Evolutionary conservation across 2,113 vertebrate species (phyloP), one percentile per base, ranked within the genome.

Genomic region (Rhizomys pruinosus): DNA sequence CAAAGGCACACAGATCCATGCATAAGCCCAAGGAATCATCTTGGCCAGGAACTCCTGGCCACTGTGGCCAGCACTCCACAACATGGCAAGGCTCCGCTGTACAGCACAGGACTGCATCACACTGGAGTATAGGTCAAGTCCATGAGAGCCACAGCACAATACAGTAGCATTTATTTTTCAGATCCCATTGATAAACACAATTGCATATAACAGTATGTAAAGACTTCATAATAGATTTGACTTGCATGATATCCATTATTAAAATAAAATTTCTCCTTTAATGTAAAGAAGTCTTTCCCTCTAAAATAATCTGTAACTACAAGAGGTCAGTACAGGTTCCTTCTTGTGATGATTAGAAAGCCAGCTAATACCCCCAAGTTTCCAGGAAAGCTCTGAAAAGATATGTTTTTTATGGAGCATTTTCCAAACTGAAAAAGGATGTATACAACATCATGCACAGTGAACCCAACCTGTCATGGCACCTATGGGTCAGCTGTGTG

Each of bases 351-450:
- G 73, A 91, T 47, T 3, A 78, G 90, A 84, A 80, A 95, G 68
- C 77, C 63, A 39, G 78, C 22, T 37, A 63, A 34, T 63, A 89
- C 5, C 19, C 66, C 69, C 39, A 12, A 32, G 7, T 25, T 64
- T n/a, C 59, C 82, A 63, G 90, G 63, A 78, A 88, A 92, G 63
- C 55, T 42, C 42, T 1, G 63, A 61, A 52, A 78, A 78, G 64
- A n/a, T n/a, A 13, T 15, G 34, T 59, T 86, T 59, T 39, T 42
- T 44, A 52, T 1, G 77, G 37, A 74, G 66, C 10, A 5, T 78
- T 90, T 94, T 96, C 96, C 96, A 95, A 93, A 93, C 96, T 84
- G 95, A 73, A 55, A 92, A 86, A 79, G 77, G 76, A 23, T 27
- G 10, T 59, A 66, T 4, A 11, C 20, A 12, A 22, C n/a, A n/a